Conservation (phyloP, 2,888 invertebrate species). For the Polylopha cassiicola region DNA sequence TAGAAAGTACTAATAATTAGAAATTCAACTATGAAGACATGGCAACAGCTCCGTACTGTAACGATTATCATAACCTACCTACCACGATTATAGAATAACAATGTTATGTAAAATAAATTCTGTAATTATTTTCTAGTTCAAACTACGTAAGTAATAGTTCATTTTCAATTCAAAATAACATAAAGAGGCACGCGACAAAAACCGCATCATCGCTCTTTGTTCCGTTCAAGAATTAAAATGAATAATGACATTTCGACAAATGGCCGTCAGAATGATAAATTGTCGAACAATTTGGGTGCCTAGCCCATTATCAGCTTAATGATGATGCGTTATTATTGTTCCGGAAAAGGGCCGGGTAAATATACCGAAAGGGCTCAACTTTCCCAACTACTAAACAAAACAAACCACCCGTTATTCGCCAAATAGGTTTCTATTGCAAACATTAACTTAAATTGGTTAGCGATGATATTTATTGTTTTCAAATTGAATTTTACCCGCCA, state of each 20-base stretch:
- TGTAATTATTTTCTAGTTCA: slow-evolving; percentile 9
- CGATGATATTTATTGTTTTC: too few relatives aligned
- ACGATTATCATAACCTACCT: too few relatives aligned
- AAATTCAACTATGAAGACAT: too few relatives aligned
- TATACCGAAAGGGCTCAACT: slow-evolving; percentile 18
- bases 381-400: slow-evolving; percentile 12
- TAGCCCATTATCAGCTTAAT: slow-evolving; percentile 37
- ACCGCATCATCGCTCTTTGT: slow-evolving; percentile 42
- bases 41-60: too few relatives aligned
- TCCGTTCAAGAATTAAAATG: slow-evolving; percentile 46
- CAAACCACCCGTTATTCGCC: slow-evolving; percentile 2
- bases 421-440: background rate
- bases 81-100: too few relatives aligned
- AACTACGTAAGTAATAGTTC: slow-evolving; percentile 19
- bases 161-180: slow-evolving; percentile 28
- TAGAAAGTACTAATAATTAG: too few relatives aligned
- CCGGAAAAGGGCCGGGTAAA: slow-evolving; percentile 23
- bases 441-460: too few relatives aligned
- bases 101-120: background rate
- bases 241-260: slow-evolving; percentile 53
- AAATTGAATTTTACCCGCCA: too few relatives aligned
- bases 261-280: slow-evolving; percentile 54
- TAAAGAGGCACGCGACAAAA: slow-evolving; percentile 37
- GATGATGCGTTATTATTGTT: slow-evolving; percentile 35
- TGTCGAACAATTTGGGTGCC: slow-evolving; percentile 49